These are phyloP conservation scores for Potorous gilbertii DNA, from an alignment of 2,797 vertebrate genomes.

Conservation along the genomic window DNA sequence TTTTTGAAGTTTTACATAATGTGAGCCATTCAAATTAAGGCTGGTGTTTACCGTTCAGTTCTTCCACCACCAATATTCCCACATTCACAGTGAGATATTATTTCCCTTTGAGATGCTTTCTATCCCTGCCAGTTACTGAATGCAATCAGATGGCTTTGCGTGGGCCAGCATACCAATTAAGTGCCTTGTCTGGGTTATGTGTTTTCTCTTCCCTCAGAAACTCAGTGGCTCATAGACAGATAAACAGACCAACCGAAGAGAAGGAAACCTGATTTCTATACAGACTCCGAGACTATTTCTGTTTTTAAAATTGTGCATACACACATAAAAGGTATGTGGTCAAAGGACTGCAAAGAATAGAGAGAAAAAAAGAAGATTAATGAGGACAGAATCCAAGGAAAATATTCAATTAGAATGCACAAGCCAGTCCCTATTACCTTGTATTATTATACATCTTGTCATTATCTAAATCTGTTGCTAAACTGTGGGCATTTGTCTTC, in stretches of 20 bases:
- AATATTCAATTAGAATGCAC: slow-evolving; percentile 86
- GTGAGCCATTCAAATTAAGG: slow-evolving; percentile 84
- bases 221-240: slow-evolving; percentile 77
- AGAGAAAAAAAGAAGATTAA: slow-evolving; percentile 82
- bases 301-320: slow-evolving; percentile 71
- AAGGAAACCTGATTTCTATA: slow-evolving; percentile 71
- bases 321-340: slow-evolving; percentile 42
- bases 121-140: slow-evolving; percentile 82
- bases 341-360: slow-evolving; percentile 72
- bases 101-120: slow-evolving; percentile 85
- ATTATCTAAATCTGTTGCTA: slow-evolving; percentile 85
- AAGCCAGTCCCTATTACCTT: slow-evolving; percentile 82
- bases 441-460: slow-evolving; percentile 84
- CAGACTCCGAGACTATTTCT: slow-evolving; percentile 74
- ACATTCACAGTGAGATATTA: slow-evolving; percentile 84
- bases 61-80: slow-evolving; percentile 79
- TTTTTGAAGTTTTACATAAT: slow-evolving; percentile 84
- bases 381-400: slow-evolving; percentile 79
- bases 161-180: slow-evolving; percentile 87
- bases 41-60: slow-evolving; percentile 84
- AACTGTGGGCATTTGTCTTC: slow-evolving; percentile 86
- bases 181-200: slow-evolving; percentile 67
- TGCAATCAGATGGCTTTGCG: slow-evolving; percentile 84
- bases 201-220: slow-evolving; percentile 75
- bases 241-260: slow-evolving; percentile 73